Evolutionary conservation across 2,797 vertebrate genomes (phyloP).

Genomic region (Danionella dracula): DNA sequence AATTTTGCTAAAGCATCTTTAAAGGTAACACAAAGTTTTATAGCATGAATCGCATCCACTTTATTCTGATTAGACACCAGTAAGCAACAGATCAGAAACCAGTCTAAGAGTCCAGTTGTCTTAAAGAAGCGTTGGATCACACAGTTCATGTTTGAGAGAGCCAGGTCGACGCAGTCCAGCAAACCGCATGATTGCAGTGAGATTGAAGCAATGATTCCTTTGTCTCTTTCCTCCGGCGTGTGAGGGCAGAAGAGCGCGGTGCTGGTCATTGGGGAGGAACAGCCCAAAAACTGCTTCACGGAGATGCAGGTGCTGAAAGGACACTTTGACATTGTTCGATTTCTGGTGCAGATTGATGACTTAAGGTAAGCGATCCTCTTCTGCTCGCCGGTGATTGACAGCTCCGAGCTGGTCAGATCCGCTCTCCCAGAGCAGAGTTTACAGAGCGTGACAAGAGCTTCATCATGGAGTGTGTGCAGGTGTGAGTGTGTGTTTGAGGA

Average conservation of each 20-base stretch:
- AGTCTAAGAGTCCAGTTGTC: not conserved
- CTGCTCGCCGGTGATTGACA: constrained; percentile 62
- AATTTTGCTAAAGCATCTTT: too few species aligned
- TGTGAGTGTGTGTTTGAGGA: constrained; percentile 44
- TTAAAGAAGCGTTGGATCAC: not conserved
- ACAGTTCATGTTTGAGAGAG: not conserved
- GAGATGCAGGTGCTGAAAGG: constrained; percentile 93
- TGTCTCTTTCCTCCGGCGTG: constrained; percentile 22
- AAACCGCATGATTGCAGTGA: constrained; percentile 24
- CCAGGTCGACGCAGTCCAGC: constrained; percentile 5
- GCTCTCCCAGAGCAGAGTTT: constrained; percentile 64
- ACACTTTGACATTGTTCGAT: constrained; percentile 95
- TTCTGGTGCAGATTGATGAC: constrained; percentile 92
- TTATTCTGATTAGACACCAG: not conserved
- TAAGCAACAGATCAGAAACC: not conserved
- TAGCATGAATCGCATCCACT: not conserved
- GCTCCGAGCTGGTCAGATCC: constrained; percentile 55
- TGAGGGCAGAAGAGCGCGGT: constrained; percentile 78
- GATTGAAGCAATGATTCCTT: constrained; percentile 41
- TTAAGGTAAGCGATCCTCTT: constrained; percentile 78
- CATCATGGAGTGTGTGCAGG: constrained; percentile 57
- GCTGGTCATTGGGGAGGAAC: constrained; percentile 90
- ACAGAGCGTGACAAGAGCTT: constrained; percentile 70
- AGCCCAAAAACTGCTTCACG: constrained; percentile 91
- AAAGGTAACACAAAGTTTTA: not conserved